These are phyloP conservation scores for Xylocopa sonorina DNA, from an alignment of 1,140 invertebrate species.

Conservation along the genomic window DNA sequence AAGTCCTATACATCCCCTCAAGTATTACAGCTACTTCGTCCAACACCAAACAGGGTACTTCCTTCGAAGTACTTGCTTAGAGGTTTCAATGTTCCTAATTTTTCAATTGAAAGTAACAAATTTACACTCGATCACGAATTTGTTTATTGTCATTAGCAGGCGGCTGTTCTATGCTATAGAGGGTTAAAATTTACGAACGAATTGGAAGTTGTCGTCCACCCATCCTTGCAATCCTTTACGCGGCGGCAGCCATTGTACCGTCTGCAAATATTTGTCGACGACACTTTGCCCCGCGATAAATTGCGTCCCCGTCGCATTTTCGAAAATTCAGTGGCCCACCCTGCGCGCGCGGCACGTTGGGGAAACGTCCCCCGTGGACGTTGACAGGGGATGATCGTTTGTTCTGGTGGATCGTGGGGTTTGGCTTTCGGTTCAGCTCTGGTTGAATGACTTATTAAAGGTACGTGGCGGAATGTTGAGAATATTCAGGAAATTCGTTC, in stretches of 20 bases:
- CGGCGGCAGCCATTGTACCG: background rate
- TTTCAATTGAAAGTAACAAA: too few relatives aligned
- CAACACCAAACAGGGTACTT: too few relatives aligned
- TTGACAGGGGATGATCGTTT: background rate
- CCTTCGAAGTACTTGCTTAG: too few relatives aligned
- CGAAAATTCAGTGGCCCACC: background rate
- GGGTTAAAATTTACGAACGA: conserved; percentile 22
- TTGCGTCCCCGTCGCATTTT: background rate
- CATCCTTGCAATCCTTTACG: background rate
- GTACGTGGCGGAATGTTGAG: too few relatives aligned
- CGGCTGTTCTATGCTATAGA: too few relatives aligned
- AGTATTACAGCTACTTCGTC: too few relatives aligned
- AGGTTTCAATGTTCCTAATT: too few relatives aligned
- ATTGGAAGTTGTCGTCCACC: background rate
- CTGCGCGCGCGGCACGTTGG: background rate
- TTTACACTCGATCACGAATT: too few relatives aligned
- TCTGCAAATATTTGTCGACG: background rate
- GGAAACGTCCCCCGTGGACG: background rate
- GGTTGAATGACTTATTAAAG: too few relatives aligned
- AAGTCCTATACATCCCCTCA: too few relatives aligned
- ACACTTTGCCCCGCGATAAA: conserved; percentile 9
- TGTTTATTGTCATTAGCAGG: too few relatives aligned
- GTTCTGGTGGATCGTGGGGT: background rate
- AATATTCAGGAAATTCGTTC: too few relatives aligned
- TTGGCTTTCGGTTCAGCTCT: background rate